These are phyloP conservation scores for Lycocorax pyrrhopterus DNA, from an alignment of 2,113 vertebrate genomes.

Conservation along the genomic window DNA sequence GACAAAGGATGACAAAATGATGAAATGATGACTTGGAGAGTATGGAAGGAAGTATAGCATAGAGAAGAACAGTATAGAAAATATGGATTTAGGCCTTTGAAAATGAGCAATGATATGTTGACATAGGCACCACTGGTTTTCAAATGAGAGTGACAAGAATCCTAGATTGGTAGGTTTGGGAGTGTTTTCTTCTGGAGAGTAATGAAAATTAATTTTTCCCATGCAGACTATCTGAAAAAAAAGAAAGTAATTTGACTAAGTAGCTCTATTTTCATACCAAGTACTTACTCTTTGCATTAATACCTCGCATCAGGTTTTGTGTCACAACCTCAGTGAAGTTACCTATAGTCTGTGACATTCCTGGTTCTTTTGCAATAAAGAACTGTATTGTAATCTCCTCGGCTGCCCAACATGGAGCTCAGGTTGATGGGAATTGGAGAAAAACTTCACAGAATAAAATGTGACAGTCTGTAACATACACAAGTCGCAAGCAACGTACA, in stretches of 20 bases:
- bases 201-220: slow-evolving; percentile 55
- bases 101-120: slow-evolving; percentile 60
- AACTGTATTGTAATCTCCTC: slow-evolving; percentile 66
- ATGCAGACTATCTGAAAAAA: slow-evolving; percentile 59
- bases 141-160: slow-evolving; percentile 44
- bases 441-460: slow-evolving; percentile 74
- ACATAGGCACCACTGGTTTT: slow-evolving; percentile 62
- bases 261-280: slow-evolving; percentile 32
- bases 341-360: slow-evolving; percentile 68
- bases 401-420: slow-evolving; percentile 67
- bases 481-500: slow-evolving; percentile 66
- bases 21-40: slow-evolving; percentile 26
- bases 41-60: background rate
- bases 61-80: slow-evolving; percentile 48
- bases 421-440: slow-evolving; percentile 67
- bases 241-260: slow-evolving; percentile 49
- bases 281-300: slow-evolving; percentile 79
- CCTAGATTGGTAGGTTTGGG: slow-evolving; percentile 29
- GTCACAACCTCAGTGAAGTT: slow-evolving; percentile 67
- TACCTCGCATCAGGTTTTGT: slow-evolving; percentile 60
- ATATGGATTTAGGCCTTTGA: slow-evolving; percentile 62
- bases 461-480: slow-evolving; percentile 76
- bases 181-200: slow-evolving; percentile 53
- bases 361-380: slow-evolving; percentile 69
- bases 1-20: slow-evolving; percentile 59